Conservation (phyloP, 1,140 invertebrate genomes). For the Phocides pigmalion region DNA sequence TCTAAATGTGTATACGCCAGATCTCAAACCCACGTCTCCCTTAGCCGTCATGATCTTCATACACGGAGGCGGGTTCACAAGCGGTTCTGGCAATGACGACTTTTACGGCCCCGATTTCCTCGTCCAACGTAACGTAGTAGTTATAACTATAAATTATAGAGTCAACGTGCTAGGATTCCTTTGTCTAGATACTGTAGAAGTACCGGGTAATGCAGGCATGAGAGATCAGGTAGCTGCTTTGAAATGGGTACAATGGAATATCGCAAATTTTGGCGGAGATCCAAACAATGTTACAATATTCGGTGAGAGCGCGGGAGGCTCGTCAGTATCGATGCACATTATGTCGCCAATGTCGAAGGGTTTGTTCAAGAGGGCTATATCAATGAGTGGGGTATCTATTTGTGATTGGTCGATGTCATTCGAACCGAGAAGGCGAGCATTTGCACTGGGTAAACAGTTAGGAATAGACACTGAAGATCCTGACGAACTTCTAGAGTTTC, state of each 20-base stretch:
- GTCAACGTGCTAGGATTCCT: background rate
- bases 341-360: too few relatives aligned
- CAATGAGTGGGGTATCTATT: too few relatives aligned
- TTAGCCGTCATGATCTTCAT: too few relatives aligned
- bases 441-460: constrained; percentile 46
- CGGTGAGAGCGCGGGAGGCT: too few relatives aligned
- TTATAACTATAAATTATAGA: background rate
- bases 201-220: constrained; percentile 7
- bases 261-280: background rate
- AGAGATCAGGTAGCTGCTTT: constrained; percentile 12
- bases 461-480: constrained; percentile 52
- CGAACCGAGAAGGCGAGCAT: constrained; percentile 47
- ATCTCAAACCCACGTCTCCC: background rate
- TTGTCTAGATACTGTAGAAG: too few relatives aligned
- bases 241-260: too few relatives aligned
- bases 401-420: constrained; percentile 45
- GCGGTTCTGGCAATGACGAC: background rate
- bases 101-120: background rate
- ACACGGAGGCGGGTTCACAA: too few relatives aligned
- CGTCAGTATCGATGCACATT: background rate
- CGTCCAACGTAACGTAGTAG: background rate
- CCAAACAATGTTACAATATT: too few relatives aligned
- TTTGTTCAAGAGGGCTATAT: too few relatives aligned
- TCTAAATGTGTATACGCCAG: background rate
- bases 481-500: too few relatives aligned